Evolutionary conservation across 2,888 invertebrate species (phyloP).

Genomic region (Andricus curvator): DNA sequence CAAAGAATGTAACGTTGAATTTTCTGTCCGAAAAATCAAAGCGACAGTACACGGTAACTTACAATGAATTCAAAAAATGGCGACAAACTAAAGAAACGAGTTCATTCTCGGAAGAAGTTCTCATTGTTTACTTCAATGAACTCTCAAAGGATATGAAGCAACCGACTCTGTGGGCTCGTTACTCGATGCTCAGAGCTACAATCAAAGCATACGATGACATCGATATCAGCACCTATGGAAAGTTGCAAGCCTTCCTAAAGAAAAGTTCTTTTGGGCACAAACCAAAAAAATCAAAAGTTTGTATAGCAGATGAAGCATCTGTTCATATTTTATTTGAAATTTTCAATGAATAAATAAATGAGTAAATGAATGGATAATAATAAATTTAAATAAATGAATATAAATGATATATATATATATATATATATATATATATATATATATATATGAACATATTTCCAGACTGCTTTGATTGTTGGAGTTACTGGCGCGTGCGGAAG

Average conservation of each 20-base stretch:
- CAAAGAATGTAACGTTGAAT: too few species aligned
- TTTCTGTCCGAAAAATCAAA: background rate
- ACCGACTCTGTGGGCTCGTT: background rate
- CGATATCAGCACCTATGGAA: background rate
- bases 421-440: too few species aligned
- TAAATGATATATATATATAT: too few species aligned
- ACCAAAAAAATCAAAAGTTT: too few species aligned
- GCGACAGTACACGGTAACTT: background rate
- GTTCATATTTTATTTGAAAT: too few species aligned
- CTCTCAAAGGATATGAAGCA: background rate
- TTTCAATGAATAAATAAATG: too few species aligned
- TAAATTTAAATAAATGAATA: too few species aligned
- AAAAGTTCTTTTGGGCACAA: too few species aligned
- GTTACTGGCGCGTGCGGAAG: slow-evolving; percentile 26
- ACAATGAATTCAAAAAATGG: background rate
- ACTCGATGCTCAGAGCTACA: background rate
- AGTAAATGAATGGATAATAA: too few species aligned
- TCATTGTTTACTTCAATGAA: background rate
- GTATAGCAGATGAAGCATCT: too few species aligned
- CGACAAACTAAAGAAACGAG: background rate
- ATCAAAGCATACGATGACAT: background rate
- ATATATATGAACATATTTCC: too few species aligned
- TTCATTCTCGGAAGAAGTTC: background rate
- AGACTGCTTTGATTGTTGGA: too few species aligned
- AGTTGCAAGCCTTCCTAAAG: background rate